phyloP scores from a whole-genome alignment of 2,888 invertebrate species.

The Cheilosia pagana region DNA sequence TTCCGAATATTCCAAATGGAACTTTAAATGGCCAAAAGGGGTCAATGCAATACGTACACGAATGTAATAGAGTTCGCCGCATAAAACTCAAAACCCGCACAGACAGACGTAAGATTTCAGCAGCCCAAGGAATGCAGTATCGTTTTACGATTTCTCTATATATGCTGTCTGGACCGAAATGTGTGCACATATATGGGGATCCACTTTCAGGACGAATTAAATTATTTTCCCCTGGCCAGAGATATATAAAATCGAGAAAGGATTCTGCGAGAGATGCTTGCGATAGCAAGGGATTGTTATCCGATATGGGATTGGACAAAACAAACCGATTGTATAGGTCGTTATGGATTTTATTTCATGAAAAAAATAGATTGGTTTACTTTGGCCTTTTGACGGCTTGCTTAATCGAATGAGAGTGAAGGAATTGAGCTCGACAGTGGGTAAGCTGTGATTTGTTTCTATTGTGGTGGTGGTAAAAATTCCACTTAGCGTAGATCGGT shows the following conservation, averaged over 20 bases:
- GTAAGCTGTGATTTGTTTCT: no score
- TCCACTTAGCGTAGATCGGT: no score
- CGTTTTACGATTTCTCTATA: slow-evolving; percentile 37
- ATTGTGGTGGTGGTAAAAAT: no score
- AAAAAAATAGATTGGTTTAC: slow-evolving; percentile 10
- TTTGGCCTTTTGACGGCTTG: no score
- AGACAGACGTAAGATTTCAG: slow-evolving; percentile 2
- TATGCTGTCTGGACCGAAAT: background rate
- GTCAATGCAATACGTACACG: slow-evolving; percentile 39
- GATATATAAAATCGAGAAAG: slow-evolving; percentile 30
- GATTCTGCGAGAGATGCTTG: slow-evolving; percentile 1
- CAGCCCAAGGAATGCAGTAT: slow-evolving; percentile 45
- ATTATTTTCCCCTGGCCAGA: slow-evolving; percentile 28
- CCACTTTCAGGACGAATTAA: slow-evolving; percentile 18
- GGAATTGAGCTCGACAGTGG: no score
- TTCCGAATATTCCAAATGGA: background rate
- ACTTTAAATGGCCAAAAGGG: background rate
- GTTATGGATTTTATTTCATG: slow-evolving; percentile 1
- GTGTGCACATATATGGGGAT: slow-evolving; percentile 17
- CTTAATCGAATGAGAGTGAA: slow-evolving; percentile 6
- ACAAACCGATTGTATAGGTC: background rate
- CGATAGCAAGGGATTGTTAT: slow-evolving; percentile 4
- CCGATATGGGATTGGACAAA: background rate
- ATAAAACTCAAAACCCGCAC: slow-evolving; percentile 7
- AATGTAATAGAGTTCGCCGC: background rate